Conservation (phyloP, 2,888 invertebrate genomes). For the Cetonia aurata region DNA sequence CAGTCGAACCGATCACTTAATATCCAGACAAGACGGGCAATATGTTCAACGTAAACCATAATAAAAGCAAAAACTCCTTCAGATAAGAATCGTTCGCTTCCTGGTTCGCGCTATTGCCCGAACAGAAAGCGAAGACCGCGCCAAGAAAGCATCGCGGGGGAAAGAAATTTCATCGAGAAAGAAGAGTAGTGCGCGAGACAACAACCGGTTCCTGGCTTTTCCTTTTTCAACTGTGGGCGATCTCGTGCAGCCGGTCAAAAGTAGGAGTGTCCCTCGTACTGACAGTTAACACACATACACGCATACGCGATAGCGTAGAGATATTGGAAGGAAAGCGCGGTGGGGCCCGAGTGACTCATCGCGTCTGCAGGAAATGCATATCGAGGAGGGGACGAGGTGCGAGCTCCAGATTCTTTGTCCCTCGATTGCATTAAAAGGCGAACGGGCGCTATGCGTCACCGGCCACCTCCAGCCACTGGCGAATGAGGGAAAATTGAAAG, state of each 20-base stretch:
- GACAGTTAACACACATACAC: conserved; percentile 34
- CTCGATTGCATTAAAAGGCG: conserved; percentile 45
- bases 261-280: conserved; percentile 56
- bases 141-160: conserved; percentile 7
- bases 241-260: conserved; percentile 48
- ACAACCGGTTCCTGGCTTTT: conserved; percentile 31
- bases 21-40: neutral
- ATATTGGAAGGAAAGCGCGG: conserved; percentile 29
- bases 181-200: conserved; percentile 22
- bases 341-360: conserved; percentile 51
- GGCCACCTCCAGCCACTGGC: conserved; percentile 12
- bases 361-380: conserved; percentile 54
- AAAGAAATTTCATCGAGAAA: conserved; percentile 23
- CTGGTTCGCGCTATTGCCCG: conserved; percentile 12
- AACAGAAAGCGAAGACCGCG: conserved; percentile 3
- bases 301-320: neutral
- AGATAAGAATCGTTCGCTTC: conserved; percentile 14
- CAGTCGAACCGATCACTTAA: conserved; percentile 11
- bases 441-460: conserved; percentile 47
- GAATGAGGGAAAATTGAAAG: conserved; percentile 2
- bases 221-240: conserved; percentile 48
- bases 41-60: conserved; percentile 8
- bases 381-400: conserved; percentile 33
- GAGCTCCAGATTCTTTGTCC: conserved; percentile 53
- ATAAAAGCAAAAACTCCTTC: neutral